Evolutionary conservation across 2,113 vertebrate genomes (phyloP).

Genomic region (Oriolus oriolus): DNA sequence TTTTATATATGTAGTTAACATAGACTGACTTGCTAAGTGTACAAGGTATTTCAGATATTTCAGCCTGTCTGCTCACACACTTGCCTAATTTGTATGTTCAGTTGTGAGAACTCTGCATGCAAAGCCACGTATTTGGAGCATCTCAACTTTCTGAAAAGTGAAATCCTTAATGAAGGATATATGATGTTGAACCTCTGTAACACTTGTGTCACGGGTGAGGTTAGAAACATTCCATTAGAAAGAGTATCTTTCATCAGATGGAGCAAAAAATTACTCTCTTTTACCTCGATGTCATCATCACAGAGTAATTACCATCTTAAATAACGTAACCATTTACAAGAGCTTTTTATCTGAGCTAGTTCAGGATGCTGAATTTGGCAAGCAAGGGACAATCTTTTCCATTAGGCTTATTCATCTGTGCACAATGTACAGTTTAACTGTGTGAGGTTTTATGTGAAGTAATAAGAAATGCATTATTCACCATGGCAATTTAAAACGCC

Average conservation of each 20-base stretch:
- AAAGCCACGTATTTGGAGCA: not conserved
- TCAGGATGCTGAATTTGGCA: not conserved
- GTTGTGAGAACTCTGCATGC: not conserved
- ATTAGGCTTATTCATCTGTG: not conserved
- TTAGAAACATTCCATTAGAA: not conserved
- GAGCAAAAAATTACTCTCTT: not conserved
- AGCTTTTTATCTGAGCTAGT: not conserved
- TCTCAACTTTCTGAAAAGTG: not conserved
- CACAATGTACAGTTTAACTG: not conserved
- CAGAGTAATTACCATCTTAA: not conserved
- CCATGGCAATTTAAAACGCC: not conserved
- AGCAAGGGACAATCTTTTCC: not conserved
- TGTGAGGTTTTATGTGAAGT: not conserved
- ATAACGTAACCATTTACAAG: not conserved
- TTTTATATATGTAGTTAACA: not conserved
- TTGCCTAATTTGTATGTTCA: not conserved
- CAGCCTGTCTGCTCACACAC: not conserved
- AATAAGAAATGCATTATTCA: conserved; percentile 14
- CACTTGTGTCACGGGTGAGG: not conserved
- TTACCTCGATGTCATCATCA: not conserved
- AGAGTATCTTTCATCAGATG: not conserved
- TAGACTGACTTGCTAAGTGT: not conserved
- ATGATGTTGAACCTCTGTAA: not conserved
- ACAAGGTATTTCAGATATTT: not conserved
- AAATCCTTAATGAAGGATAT: not conserved